phyloP scores from a whole-genome alignment of 2,113 vertebrate genomes.

The Phaetusa simplex region DNA sequence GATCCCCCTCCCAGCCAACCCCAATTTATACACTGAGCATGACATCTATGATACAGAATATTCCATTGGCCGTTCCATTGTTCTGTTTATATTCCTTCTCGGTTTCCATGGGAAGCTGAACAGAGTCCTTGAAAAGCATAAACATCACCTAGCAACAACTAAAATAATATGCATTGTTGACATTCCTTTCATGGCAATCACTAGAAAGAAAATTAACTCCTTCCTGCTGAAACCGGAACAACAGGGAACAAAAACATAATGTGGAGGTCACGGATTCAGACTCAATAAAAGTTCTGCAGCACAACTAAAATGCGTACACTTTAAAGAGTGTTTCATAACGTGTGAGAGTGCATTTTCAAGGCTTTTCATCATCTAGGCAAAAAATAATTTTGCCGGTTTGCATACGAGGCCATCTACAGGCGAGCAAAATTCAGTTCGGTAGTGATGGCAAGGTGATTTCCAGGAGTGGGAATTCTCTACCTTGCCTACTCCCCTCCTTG shows the following conservation, averaged over 20 bases:
- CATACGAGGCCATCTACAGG: background rate
- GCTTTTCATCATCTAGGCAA: background rate
- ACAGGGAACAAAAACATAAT: background rate
- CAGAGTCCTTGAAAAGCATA: background rate
- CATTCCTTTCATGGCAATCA: background rate
- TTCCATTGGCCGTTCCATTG: background rate
- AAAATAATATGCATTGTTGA: background rate
- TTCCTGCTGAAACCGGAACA: background rate
- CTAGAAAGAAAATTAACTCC: background rate
- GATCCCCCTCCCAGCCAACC: background rate
- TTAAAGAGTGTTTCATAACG: background rate
- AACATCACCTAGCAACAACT: background rate
- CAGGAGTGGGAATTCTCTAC: background rate
- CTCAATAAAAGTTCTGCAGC: background rate
- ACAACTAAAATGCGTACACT: background rate
- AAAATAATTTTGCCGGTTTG: background rate
- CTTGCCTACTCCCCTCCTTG: background rate
- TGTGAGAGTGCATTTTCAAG: background rate
- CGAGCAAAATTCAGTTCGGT: background rate
- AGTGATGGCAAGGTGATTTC: background rate
- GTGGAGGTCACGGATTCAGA: fast-evolving
- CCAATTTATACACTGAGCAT: background rate
- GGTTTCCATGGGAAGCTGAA: background rate
- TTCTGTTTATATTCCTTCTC: background rate
- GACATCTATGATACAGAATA: background rate